Evolutionary conservation across 2,113 vertebrate genomes (phyloP).

Genomic region (Cercopithecus mona): DNA sequence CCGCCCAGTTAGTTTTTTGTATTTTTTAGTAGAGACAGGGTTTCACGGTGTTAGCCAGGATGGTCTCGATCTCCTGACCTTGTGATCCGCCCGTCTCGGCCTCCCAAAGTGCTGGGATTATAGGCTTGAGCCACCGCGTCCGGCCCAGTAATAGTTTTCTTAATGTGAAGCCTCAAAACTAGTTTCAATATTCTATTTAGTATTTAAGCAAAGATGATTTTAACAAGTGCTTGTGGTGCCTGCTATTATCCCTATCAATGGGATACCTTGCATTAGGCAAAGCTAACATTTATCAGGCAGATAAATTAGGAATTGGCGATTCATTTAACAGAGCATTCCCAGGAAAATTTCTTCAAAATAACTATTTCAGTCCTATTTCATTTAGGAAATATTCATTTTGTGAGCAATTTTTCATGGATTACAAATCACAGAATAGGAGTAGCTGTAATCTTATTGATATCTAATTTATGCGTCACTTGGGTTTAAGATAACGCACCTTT

Average conservation of each 20-base stretch:
- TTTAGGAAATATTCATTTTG: neutral
- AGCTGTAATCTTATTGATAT: neutral
- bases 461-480: neutral
- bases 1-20: too few species aligned
- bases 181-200: neutral
- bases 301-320: neutral
- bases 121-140: too few species aligned
- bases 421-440: neutral
- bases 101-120: too few species aligned
- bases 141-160: neutral
- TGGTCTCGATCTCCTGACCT: too few species aligned
- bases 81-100: too few species aligned
- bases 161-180: neutral
- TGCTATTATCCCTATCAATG: neutral
- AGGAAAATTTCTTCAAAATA: neutral
- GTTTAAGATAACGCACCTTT: neutral
- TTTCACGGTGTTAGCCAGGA: too few species aligned
- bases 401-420: neutral
- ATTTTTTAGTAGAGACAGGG: too few species aligned
- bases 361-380: neutral
- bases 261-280: neutral
- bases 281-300: neutral
- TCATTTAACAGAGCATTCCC: neutral
- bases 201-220: neutral
- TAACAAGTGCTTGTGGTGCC: neutral